Evolutionary conservation across 2,113 vertebrate genomes (phyloP).

Genomic region (Cavia aperea): DNA sequence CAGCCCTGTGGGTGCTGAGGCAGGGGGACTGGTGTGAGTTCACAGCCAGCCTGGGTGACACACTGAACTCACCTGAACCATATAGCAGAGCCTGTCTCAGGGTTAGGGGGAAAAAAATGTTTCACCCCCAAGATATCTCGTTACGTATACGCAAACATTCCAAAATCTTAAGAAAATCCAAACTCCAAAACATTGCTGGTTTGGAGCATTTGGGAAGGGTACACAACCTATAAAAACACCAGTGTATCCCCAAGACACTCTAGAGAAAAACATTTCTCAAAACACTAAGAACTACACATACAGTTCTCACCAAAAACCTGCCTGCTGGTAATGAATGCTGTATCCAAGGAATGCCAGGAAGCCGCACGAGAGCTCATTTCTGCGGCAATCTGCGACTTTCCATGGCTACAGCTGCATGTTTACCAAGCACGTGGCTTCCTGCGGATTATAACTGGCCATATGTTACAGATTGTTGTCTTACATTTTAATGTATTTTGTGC

Average conservation of each 20-base stretch:
- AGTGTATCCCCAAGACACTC: not conserved
- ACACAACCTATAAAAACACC: not conserved
- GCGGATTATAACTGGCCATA: not conserved
- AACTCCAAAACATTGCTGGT: not conserved
- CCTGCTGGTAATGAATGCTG: not conserved
- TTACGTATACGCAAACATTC: not conserved
- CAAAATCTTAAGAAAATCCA: not conserved
- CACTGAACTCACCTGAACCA: not conserved
- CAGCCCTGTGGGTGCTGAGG: not conserved
- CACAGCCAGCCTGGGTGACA: not conserved
- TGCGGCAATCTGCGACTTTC: not conserved
- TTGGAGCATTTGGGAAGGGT: not conserved
- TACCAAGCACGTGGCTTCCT: not conserved
- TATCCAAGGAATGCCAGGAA: not conserved
- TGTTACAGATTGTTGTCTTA: not conserved
- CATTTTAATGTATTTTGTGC: conserved; percentile 17
- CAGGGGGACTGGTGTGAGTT: not conserved
- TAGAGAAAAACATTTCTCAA: not conserved
- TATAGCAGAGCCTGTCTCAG: not conserved
- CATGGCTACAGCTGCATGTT: not conserved
- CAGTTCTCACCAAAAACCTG: conserved; percentile 8
- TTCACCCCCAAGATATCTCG: not conserved
- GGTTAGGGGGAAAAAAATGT: not conserved
- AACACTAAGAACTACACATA: conserved; percentile 1
- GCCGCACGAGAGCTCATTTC: not conserved